A percentile compares a stretch with the other conserved stretches of the same genome.
Evolutionary conservation across 2,797 vertebrate species (phyloP).

Genomic region (Amblyraja radiata): DNA sequence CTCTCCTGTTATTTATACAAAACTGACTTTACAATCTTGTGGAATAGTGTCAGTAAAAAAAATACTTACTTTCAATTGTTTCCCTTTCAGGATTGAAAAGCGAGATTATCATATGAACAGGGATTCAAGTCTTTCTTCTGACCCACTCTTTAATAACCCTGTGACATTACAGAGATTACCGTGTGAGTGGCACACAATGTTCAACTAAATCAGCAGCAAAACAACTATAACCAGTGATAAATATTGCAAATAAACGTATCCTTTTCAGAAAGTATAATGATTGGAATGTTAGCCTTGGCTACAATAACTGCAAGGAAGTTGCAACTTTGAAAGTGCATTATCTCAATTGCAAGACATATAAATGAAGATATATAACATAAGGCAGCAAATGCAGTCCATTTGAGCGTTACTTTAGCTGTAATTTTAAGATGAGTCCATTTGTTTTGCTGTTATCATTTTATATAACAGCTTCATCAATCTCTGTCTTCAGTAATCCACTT

Average conservation of each 20-base stretch:
- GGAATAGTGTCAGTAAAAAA: not conserved
- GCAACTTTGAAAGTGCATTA: not conserved
- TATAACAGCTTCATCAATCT: not conserved
- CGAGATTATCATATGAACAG: no score
- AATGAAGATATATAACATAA: not conserved
- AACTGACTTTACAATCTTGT: not conserved
- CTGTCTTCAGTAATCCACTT: slow-evolving; percentile 13
- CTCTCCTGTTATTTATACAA: not conserved
- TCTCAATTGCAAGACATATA: not conserved
- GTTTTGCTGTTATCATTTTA: slow-evolving; percentile 12
- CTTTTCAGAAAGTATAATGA: not conserved
- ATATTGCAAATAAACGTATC: not conserved
- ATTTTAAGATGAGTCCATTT: not conserved
- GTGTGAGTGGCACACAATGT: not conserved
- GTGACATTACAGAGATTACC: not conserved
- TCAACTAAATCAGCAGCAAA: not conserved
- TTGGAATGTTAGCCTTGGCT: not conserved
- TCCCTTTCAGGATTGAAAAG: not conserved
- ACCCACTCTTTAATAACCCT: not conserved
- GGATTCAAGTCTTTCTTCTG: not conserved
- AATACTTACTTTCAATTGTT: not conserved
- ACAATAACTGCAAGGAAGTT: not conserved
- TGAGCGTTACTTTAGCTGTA: not conserved
- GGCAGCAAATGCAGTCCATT: slow-evolving; percentile 2
- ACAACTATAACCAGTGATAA: not conserved